A percentile compares a stretch with the other conserved stretches of the same genome.
phyloP scores from a whole-genome alignment of 2,888 invertebrate species.

The Pyrgus malvae region DNA sequence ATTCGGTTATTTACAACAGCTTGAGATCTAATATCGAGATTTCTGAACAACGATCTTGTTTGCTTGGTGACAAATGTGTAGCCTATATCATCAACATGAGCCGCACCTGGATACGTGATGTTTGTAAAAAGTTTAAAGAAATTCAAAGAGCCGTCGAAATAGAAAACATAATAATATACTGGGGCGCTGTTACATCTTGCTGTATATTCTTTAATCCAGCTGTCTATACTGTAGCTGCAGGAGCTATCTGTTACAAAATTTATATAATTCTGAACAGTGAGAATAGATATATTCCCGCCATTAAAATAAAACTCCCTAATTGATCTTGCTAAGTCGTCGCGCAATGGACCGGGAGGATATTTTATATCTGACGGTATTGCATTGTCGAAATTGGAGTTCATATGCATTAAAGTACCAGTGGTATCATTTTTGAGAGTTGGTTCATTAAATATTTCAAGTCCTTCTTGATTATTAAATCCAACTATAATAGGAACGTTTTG shows the following conservation, averaged over 20 bases:
- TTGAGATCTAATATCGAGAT: not conserved
- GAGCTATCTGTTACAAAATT: slow-evolving; percentile 37
- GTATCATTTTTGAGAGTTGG: slow-evolving; percentile 27
- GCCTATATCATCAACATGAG: slow-evolving; percentile 34
- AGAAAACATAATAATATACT: slow-evolving; percentile 36
- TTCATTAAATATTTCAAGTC: slow-evolving; percentile 38
- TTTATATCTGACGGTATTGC: slow-evolving; percentile 43
- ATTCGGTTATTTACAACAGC: too few species aligned
- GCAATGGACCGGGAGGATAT: slow-evolving; percentile 37
- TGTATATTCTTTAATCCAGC: slow-evolving; percentile 31
- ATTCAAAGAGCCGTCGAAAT: slow-evolving; percentile 36
- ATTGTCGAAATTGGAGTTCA: slow-evolving; percentile 37
- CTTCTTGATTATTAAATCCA: slow-evolving; percentile 60
- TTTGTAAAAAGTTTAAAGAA: slow-evolving; percentile 29
- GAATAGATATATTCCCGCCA: slow-evolving; percentile 30
- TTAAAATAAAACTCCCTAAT: slow-evolving; percentile 43
- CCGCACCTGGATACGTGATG: slow-evolving; percentile 30
- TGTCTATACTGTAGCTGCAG: slow-evolving; percentile 32
- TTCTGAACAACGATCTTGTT: not conserved
- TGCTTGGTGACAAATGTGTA: slow-evolving; percentile 19
- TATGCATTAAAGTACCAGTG: slow-evolving; percentile 21
- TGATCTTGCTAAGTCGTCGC: slow-evolving; percentile 35
- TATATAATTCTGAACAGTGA: slow-evolving; percentile 13
- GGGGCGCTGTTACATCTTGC: slow-evolving; percentile 10
- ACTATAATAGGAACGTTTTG: slow-evolving; percentile 52